Evolutionary conservation across 2,797 vertebrate species (phyloP).

Genomic region (Streptopelia turtur): DNA sequence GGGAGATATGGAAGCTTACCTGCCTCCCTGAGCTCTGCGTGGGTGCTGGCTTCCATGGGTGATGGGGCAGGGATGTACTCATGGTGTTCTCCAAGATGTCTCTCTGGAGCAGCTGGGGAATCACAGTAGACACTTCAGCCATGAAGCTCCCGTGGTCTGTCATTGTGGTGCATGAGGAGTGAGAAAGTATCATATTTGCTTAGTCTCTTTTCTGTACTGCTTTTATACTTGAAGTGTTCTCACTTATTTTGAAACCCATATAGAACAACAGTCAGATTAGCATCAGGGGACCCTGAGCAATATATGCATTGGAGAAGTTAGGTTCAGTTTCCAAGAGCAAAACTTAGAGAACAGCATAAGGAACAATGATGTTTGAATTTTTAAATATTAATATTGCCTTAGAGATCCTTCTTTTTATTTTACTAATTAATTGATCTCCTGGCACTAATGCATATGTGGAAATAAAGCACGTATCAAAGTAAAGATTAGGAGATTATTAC

Average conservation of each 20-base stretch:
- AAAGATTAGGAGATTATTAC: conserved; percentile 8
- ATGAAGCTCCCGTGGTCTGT: not conserved
- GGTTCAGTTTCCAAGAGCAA: not conserved
- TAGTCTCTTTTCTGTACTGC: not conserved
- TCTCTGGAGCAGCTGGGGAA: not conserved
- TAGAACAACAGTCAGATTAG: not conserved
- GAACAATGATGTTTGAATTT: conserved; percentile 29
- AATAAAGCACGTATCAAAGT: not conserved
- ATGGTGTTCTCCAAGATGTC: not conserved
- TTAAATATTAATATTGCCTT: conserved; percentile 27
- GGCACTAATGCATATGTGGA: not conserved
- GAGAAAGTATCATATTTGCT: not conserved
- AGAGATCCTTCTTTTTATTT: not conserved
- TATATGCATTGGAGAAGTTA: not conserved
- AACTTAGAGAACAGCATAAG: not conserved
- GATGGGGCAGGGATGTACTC: not conserved
- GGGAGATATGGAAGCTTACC: not conserved
- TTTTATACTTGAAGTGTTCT: not conserved
- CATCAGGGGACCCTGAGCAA: not conserved
- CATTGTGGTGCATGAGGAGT: not conserved
- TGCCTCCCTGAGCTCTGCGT: accelerated
- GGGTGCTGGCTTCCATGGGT: not conserved
- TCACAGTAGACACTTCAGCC: not conserved
- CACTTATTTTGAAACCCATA: not conserved
- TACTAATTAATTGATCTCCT: conserved; percentile 21